Evolutionary conservation across 1,140 invertebrate species (phyloP).

Genomic region (Lordiphosa stackelbergi): DNA sequence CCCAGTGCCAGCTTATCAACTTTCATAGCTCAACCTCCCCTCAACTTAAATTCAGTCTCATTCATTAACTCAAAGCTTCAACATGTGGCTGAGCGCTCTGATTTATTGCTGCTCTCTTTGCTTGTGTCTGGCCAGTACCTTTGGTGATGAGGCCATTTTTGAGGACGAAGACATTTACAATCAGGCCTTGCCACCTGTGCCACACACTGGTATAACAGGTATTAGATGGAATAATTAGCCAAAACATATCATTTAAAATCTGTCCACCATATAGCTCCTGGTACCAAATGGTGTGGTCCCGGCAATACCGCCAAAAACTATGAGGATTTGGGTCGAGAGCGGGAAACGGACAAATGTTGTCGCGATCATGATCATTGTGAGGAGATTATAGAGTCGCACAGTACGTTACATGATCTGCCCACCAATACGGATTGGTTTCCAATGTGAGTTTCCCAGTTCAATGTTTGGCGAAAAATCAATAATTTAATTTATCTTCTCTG

Average conservation of each 20-base stretch:
- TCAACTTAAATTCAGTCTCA: too few relatives aligned
- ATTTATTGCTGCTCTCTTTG: too few relatives aligned
- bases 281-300: constrained; percentile 85
- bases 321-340: constrained; percentile 83
- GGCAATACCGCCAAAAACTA: constrained; percentile 84
- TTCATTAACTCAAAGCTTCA: too few relatives aligned
- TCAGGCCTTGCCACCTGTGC: constrained; percentile 61
- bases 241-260: too few relatives aligned
- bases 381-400: constrained; percentile 78
- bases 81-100: too few relatives aligned
- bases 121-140: constrained; percentile 3
- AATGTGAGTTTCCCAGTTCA: constrained; percentile 36
- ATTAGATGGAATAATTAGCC: too few relatives aligned
- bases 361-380: constrained; percentile 87
- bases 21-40: too few relatives aligned
- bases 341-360: constrained; percentile 87
- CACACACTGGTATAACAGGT: constrained; percentile 53
- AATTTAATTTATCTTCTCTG: constrained; percentile 56
- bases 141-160: constrained; percentile 68
- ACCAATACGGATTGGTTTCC: constrained; percentile 82
- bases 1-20: too few relatives aligned
- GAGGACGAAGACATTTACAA: constrained; percentile 74
- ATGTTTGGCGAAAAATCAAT: constrained; percentile 4
- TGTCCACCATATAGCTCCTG: constrained; percentile 50
- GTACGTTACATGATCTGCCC: constrained; percentile 80